These are phyloP conservation scores for Myopa testacea DNA, from an alignment of 2,888 invertebrate species.

Conservation along the genomic window DNA sequence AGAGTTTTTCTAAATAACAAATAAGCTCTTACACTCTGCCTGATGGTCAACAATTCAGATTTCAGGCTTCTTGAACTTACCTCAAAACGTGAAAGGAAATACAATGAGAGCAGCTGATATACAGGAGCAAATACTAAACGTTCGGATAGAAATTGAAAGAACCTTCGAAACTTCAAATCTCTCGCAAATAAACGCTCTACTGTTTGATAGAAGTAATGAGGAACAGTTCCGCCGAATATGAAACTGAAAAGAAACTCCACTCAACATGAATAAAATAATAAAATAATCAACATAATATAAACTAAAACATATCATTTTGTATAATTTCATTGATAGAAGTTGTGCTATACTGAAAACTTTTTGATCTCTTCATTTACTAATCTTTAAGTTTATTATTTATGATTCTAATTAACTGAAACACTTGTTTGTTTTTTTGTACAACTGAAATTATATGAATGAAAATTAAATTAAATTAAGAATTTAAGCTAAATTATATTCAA, in stretches of 20 bases:
- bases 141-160: conserved; percentile 77
- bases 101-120: conserved; percentile 80
- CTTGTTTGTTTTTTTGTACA: no score
- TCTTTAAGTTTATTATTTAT: no score
- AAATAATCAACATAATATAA: conserved; percentile 10
- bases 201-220: conserved; percentile 80
- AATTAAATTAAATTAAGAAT: no score
- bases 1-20: conserved; percentile 72
- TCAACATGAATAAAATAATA: background rate
- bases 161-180: conserved; percentile 71
- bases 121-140: conserved; percentile 78
- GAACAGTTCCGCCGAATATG: conserved; percentile 83
- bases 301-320: background rate
- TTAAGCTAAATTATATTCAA: no score
- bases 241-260: conserved; percentile 69
- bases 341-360: no score
- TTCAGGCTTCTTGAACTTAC: conserved; percentile 56
- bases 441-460: no score
- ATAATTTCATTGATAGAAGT: no score
- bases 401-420: no score
- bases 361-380: no score
- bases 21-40: background rate
- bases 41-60: no score
- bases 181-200: conserved; percentile 74
- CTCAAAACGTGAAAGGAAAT: conserved; percentile 80